Percentiles rank a stretch among this genome's conserved stretches.
phyloP scores from a whole-genome alignment of 1,140 invertebrate genomes.

The Drosophila burlai region DNA sequence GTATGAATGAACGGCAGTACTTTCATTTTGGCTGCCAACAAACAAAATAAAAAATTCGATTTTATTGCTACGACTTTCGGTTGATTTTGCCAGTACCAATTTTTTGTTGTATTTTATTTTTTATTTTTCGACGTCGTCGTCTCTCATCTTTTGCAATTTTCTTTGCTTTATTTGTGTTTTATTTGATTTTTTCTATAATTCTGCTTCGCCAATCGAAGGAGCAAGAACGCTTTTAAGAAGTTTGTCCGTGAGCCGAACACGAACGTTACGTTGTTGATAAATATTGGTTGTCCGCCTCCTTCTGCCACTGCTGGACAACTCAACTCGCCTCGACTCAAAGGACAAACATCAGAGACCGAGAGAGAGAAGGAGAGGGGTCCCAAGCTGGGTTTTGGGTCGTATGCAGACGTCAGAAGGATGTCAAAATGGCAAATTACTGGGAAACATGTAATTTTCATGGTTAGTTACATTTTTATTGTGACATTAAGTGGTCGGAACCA shows the following conservation, averaged over 20 bases:
- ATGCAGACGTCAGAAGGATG: constrained; percentile 66
- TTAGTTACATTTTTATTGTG: constrained; percentile 84
- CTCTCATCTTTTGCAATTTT: constrained; percentile 56
- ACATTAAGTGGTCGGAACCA: constrained; percentile 73
- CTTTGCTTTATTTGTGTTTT: constrained; percentile 61
- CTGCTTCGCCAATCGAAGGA: constrained; percentile 44
- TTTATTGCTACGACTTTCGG: constrained; percentile 62
- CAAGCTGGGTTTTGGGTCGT: constrained; percentile 21
- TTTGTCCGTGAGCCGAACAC: constrained; percentile 71
- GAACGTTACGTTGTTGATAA: constrained; percentile 79
- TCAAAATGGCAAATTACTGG: constrained; percentile 80
- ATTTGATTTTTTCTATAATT: constrained; percentile 77
- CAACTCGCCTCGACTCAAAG: constrained; percentile 31
- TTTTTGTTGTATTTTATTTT: constrained; percentile 15
- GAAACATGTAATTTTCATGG: constrained; percentile 83
- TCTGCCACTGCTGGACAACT: constrained; percentile 30
- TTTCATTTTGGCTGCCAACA: constrained; percentile 77
- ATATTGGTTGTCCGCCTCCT: constrained; percentile 65
- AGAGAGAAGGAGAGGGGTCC: neutral
- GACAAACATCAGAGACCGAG: constrained; percentile 33
- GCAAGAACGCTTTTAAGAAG: constrained; percentile 70
- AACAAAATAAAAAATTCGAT: constrained; percentile 65
- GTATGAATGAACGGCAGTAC: constrained; percentile 50
- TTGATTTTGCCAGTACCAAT: constrained; percentile 32
- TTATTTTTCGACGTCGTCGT: constrained; percentile 3